These are phyloP conservation scores for Channa argus DNA, from an alignment of 2,113 vertebrate species.

Conservation along the genomic window DNA sequence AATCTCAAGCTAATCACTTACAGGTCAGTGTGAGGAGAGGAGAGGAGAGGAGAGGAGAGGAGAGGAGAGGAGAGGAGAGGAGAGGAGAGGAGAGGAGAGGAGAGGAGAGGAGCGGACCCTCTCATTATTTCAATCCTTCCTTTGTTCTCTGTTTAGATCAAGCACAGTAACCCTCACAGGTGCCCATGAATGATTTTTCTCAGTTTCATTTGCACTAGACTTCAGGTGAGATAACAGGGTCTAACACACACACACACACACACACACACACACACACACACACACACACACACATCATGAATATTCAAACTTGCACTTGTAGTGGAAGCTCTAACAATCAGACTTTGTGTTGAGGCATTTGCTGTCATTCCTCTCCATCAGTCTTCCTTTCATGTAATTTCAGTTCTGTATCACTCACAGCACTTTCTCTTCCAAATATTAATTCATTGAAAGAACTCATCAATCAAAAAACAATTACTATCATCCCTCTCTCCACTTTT, in stretches of 20 bases:
- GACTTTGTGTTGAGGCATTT: conserved; percentile 21
- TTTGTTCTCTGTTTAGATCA: conserved; percentile 20
- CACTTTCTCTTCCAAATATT: conserved; percentile 16
- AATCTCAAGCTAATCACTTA: conserved; percentile 1
- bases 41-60: neutral
- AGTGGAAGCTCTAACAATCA: conserved; percentile 14
- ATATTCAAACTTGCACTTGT: conserved; percentile 30
- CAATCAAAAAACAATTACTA: conserved; percentile 5
- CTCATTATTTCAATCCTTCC: neutral
- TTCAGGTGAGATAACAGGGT: neutral
- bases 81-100: neutral
- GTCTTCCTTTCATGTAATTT: conserved; percentile 2
- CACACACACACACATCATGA: conserved; percentile 20
- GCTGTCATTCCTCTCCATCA: conserved; percentile 19
- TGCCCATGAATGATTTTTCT: conserved; percentile 28
- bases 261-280: conserved; percentile 8
- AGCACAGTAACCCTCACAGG: conserved; percentile 1
- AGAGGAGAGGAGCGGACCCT: neutral
- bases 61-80: neutral
- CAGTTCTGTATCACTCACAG: neutral
- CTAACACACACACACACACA: neutral
- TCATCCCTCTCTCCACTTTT: neutral
- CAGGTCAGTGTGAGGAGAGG: neutral
- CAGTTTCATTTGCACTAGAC: conserved; percentile 25
- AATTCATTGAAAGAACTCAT: conserved; percentile 33